phyloP scores from a whole-genome alignment of 2,113 vertebrate genomes.

The Hyla sarda region DNA sequence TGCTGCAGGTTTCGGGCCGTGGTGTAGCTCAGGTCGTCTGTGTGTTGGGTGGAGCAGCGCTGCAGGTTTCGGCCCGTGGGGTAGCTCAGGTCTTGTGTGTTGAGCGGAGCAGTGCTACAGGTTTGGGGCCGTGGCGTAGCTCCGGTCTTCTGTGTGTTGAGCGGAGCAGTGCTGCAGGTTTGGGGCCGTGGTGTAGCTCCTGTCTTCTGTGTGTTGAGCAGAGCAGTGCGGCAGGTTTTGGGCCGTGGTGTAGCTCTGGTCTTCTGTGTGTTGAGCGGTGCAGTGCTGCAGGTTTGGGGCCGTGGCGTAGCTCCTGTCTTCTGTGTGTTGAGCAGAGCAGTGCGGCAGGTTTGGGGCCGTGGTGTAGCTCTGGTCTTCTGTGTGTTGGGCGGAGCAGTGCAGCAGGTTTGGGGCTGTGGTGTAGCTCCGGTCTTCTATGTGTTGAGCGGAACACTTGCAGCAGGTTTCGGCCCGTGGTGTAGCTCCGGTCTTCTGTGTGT shows the following conservation, averaged over 20 bases:
- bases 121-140: neutral
- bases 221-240: neutral
- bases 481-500: neutral
- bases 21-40: neutral
- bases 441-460: neutral
- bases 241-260: neutral
- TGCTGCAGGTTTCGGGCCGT: neutral
- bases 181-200: neutral
- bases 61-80: neutral
- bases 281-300: neutral
- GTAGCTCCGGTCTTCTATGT: neutral
- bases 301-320: neutral
- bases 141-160: neutral
- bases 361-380: neutral
- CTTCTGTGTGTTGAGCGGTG: neutral
- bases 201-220: neutral
- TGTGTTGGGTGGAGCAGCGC: neutral
- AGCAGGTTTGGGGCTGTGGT: neutral
- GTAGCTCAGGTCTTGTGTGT: neutral
- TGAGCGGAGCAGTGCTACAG: neutral
- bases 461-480: neutral
- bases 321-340: neutral
- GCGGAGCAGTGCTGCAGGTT: neutral
- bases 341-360: neutral
- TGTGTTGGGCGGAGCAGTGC: neutral